Conservation (phyloP, 2,797 vertebrate species). For the Pseudomugil tenellus region DNA sequence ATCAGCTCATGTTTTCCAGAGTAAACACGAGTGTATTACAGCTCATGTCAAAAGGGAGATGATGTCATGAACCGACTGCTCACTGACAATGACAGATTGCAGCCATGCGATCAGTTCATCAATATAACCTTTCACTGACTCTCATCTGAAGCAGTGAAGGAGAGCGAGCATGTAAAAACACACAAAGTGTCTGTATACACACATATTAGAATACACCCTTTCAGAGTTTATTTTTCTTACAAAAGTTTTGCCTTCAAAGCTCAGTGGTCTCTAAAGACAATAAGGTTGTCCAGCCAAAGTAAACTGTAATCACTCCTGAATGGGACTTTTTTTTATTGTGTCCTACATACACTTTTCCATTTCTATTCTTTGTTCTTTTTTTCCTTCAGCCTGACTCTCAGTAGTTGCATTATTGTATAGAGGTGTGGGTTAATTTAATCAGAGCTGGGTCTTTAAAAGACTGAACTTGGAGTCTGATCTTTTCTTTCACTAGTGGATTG, state of each 20-base stretch:
- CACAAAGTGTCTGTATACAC: not conserved
- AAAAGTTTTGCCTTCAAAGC: constrained; percentile 39
- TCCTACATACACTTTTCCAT: constrained; percentile 48
- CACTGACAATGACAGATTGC: constrained; percentile 68
- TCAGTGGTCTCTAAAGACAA: constrained; percentile 61
- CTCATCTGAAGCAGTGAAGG: constrained; percentile 35
- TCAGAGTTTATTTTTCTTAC: constrained; percentile 38
- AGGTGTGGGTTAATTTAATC: constrained; percentile 45
- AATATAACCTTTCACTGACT: constrained; percentile 65
- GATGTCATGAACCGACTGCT: constrained; percentile 63
- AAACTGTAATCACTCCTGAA: constrained; percentile 65
- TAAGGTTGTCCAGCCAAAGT: constrained; percentile 58
- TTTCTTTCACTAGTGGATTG: constrained; percentile 26
- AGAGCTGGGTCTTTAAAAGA: constrained; percentile 34
- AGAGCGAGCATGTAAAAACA: constrained; percentile 25
- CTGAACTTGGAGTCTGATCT: constrained; percentile 38
- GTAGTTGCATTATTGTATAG: constrained; percentile 23
- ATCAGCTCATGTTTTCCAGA: constrained; percentile 57
- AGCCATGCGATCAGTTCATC: constrained; percentile 61
- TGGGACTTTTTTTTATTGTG: constrained; percentile 48
- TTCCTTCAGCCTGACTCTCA: constrained; percentile 27
- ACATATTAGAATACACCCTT: constrained; percentile 35
- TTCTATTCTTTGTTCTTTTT: constrained; percentile 47
- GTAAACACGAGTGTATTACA: constrained; percentile 64
- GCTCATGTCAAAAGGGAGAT: constrained; percentile 59